Base-by-base conservation (phyloP, 2,888 invertebrate species). In the Torymus tubicola region DNA sequence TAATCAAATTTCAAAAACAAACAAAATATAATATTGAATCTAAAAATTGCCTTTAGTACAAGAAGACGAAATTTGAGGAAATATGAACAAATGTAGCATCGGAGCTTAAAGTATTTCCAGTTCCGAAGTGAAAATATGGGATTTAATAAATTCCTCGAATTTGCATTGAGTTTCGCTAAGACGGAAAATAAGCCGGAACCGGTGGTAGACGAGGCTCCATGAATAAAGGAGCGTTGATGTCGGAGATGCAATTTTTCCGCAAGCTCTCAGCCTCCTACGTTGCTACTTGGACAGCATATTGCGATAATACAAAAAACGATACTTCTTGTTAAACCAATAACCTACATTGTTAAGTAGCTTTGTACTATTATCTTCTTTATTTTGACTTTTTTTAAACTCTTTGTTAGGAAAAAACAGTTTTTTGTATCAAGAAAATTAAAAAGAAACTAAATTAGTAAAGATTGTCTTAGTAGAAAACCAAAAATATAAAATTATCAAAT, bases 201-300 rank as follows among this genome's bases (percentile, higher is more conserved):
- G 31, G n/a, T 57, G 55, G 8, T 42, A 42, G 42, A 64, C n/a
- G 21, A 16, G n/a, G 13, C 18, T n/a, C 24, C 24, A 69, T 69
- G 31, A 69, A 69, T 69, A 69, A 55, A 69, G 14, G 24, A 69
- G 21, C n/a, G 57, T 57, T 57, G 24, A 24, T 13, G 12, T 52
- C 21, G 11, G 14, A 67, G n/a, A 24, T 68, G 64, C 64, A 42
- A n/a, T 69, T 69, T 69, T 57, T 31, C 11, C 64, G 50, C 64
- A 64, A 50, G n/a, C 64, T 42, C 42, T 50, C 42, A 64, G 42
- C n/a, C n/a, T 42, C 31, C 31, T 4, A 31, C 31, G 31, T 16
- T 11, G 16, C n/a, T 14, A 42, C 64, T 50, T 63, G 14, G 63
- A 64, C 42, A 14, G 64, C 42, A 42, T 42, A 64, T 31, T 64